These are phyloP conservation scores for Phylloscopus whistleri DNA, from an alignment of 2,113 vertebrate species.

Conservation along the genomic window DNA sequence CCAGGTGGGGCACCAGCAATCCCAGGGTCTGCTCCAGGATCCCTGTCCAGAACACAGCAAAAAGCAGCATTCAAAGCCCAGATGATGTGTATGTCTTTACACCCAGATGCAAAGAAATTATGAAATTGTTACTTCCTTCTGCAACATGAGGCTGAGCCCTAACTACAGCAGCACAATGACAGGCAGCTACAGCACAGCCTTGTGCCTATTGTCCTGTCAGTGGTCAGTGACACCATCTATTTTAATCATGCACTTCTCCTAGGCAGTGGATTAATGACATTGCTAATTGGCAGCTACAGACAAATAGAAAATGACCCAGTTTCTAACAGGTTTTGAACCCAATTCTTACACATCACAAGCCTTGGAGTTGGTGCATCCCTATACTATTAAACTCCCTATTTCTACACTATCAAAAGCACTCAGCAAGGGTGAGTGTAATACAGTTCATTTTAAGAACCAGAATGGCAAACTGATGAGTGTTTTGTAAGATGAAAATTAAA, in stretches of 20 bases:
- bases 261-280: background rate
- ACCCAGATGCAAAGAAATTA: background rate
- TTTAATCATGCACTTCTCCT: background rate
- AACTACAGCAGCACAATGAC: background rate
- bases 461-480: background rate
- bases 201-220: background rate
- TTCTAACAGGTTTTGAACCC: background rate
- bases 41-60: background rate
- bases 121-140: background rate
- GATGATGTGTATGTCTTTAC: background rate
- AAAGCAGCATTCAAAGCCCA: background rate
- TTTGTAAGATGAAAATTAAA: background rate
- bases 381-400: background rate
- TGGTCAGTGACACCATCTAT: background rate
- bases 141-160: background rate
- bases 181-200: background rate
- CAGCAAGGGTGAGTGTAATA: background rate
- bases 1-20: background rate
- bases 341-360: background rate
- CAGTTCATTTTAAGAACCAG: background rate
- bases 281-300: constrained; percentile 19
- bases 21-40: background rate
- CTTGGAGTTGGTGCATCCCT: background rate
- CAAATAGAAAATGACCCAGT: background rate
- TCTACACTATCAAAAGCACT: background rate